Conservation (phyloP, 64 coral and sea anemone genomes). For the Cladopsammia gracilis region DNA sequence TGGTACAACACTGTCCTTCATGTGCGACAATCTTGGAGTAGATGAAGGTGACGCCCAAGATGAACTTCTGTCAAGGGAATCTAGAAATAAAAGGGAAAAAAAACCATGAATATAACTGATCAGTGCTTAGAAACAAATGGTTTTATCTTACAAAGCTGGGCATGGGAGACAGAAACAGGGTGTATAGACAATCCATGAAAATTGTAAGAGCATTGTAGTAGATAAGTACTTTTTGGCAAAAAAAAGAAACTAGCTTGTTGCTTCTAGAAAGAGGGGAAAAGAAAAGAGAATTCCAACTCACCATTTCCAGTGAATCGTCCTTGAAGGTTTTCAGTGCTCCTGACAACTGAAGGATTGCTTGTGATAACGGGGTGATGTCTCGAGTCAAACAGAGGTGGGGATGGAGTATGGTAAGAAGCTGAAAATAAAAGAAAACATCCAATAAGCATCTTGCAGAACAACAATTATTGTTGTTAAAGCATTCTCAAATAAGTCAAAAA, state of each 20-base stretch:
- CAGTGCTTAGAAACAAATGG: background rate
- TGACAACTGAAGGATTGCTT: slow-evolving; percentile 65
- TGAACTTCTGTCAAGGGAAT: slow-evolving; percentile 6
- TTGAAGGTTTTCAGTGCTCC: slow-evolving; percentile 31
- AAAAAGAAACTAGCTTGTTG: no score
- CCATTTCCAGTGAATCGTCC: slow-evolving; percentile 43
- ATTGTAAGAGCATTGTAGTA: background rate
- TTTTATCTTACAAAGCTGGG: background rate
- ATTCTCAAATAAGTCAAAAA: background rate
- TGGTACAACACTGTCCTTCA: slow-evolving; percentile 93
- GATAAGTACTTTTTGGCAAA: background rate
- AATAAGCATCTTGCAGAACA: background rate
- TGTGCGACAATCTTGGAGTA: slow-evolving; percentile 84
- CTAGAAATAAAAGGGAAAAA: background rate
- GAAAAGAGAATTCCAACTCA: background rate
- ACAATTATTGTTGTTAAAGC: no score
- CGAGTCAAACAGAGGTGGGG: slow-evolving; percentile 55
- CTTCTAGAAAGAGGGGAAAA: no score
- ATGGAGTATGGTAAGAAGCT: slow-evolving; percentile 32
- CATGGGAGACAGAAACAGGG: no score
- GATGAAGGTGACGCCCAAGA: slow-evolving; percentile 9
- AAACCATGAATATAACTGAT: background rate
- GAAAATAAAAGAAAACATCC: background rate
- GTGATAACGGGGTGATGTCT: slow-evolving; percentile 76
- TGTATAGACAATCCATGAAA: no score